These are phyloP conservation scores for Lordiphosa andalusiaca DNA, from an alignment of 2,888 invertebrate genomes.

Conservation along the genomic window DNA sequence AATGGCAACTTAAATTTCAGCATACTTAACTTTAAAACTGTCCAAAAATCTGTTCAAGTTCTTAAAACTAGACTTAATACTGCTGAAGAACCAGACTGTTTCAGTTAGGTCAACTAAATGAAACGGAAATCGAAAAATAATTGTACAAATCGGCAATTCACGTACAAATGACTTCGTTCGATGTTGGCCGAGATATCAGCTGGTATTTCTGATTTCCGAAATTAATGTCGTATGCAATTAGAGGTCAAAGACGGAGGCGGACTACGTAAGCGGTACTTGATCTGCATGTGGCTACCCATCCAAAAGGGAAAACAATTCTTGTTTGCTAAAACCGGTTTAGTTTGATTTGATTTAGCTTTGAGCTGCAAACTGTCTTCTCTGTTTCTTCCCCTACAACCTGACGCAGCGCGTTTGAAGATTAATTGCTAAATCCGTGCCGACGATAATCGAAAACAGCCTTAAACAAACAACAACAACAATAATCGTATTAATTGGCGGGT, in stretches of 20 bases:
- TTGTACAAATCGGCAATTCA: neutral
- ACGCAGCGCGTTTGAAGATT: slow-evolving; percentile 39
- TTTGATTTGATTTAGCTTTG: slow-evolving; percentile 24
- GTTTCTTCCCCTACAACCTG: slow-evolving; percentile 6
- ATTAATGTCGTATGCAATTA: slow-evolving; percentile 4
- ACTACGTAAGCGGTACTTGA: slow-evolving; percentile 4
- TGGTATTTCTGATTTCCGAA: slow-evolving; percentile 17
- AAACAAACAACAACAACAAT: slow-evolving; percentile 21
- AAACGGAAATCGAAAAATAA: neutral
- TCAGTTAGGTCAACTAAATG: slow-evolving; percentile 20
- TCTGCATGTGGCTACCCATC: slow-evolving; percentile 1
- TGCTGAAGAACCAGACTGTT: slow-evolving; percentile 20
- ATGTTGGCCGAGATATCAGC: slow-evolving; percentile 18
- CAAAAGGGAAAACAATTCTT: slow-evolving; percentile 23
- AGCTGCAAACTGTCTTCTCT: slow-evolving; percentile 5
- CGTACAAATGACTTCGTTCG: too few species aligned
- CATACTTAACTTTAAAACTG: neutral
- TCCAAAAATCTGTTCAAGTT: too few species aligned
- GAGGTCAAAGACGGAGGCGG: slow-evolving; percentile 19
- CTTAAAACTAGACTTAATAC: neutral
- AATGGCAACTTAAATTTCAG: neutral
- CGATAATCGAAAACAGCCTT: slow-evolving; percentile 14
- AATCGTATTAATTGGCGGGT: slow-evolving; percentile 10
- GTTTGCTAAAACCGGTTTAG: slow-evolving; percentile 55
- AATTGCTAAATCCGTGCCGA: slow-evolving; percentile 29